phyloP scores from a whole-genome alignment of 2,888 invertebrate species.

The Willowsia nigromaculata region DNA sequence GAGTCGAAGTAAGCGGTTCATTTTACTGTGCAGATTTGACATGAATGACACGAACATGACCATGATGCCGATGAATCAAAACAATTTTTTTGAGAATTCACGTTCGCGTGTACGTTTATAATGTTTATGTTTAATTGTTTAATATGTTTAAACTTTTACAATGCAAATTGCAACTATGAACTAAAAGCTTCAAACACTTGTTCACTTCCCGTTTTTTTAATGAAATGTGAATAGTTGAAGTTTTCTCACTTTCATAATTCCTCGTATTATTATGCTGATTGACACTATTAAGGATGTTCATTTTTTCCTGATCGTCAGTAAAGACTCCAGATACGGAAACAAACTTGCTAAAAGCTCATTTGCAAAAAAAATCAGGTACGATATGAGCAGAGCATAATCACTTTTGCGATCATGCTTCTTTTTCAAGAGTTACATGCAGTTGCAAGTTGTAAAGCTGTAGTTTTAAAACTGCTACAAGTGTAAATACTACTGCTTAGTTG shows the following conservation, averaged over 20 bases:
- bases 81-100: too few species aligned
- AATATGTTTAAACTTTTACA: too few species aligned
- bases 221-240: too few species aligned
- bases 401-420: not conserved
- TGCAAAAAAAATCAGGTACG: too few species aligned
- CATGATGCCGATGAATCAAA: too few species aligned
- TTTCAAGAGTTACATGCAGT: not conserved
- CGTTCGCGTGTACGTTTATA: too few species aligned
- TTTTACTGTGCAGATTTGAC: not conserved
- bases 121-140: too few species aligned
- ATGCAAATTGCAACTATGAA: not conserved
- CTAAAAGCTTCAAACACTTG: not conserved
- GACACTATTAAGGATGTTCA: not conserved
- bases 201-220: not conserved
- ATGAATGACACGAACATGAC: too few species aligned
- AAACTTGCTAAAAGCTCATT: too few species aligned
- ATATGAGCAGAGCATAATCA: not conserved
- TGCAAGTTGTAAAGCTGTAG: not conserved
- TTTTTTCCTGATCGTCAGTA: not conserved
- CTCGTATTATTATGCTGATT: not conserved
- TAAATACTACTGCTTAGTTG: too few species aligned
- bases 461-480: too few species aligned
- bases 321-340: not conserved
- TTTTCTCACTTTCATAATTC: not conserved
- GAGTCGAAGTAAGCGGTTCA: not conserved